Conservation (phyloP, 2,888 invertebrate species). For the Tenodera sinensis region DNA sequence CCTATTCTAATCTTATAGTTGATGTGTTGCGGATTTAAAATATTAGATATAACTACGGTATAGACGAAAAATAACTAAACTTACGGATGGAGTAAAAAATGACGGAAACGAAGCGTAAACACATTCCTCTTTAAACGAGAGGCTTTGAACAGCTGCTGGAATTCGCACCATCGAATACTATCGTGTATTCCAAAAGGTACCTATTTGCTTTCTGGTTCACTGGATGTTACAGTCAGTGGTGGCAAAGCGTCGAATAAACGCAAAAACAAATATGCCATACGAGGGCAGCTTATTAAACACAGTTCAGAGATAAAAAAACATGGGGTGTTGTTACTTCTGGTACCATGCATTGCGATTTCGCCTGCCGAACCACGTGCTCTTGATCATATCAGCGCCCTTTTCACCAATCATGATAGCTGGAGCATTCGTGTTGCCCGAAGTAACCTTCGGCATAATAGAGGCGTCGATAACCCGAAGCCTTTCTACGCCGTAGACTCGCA, state of each 20-base stretch:
- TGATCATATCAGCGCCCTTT: constrained; percentile 53
- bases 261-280: not conserved
- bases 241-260: not conserved
- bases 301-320: not conserved
- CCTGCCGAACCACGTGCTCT: constrained; percentile 45
- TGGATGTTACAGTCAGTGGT: not conserved
- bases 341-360: constrained; percentile 36
- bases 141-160: not conserved
- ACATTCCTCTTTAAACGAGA: not conserved
- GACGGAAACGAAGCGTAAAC: too few relatives aligned
- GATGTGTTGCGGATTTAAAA: not conserved
- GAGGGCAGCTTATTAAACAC: not conserved
- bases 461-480: constrained; percentile 55
- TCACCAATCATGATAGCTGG: constrained; percentile 58
- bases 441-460: constrained; percentile 53
- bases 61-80: not conserved
- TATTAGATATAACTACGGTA: not conserved
- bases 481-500: constrained; percentile 49
- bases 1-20: not conserved
- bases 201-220: not conserved
- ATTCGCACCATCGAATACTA: not conserved
- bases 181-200: not conserved
- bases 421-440: constrained; percentile 56
- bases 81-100: too few relatives aligned
- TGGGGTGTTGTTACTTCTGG: constrained; percentile 1